Conservation (phyloP, 2,888 invertebrate genomes). For the Diarsia dahlii region DNA sequence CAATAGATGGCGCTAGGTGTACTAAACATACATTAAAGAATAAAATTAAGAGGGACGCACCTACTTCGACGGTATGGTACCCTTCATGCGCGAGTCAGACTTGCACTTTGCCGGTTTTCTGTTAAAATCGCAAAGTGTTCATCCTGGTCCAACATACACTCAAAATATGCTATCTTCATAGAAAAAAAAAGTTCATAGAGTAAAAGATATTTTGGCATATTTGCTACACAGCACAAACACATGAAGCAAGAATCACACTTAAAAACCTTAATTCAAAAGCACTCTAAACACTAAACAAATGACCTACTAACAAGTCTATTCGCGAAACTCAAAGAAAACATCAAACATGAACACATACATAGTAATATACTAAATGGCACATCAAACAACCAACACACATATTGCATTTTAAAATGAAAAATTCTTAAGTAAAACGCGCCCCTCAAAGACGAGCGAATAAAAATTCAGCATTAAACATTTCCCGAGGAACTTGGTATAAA, state of each 20-base stretch:
- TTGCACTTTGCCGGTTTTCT: too few species aligned
- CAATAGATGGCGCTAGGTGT: too few species aligned
- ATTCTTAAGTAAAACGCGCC: constrained; percentile 74
- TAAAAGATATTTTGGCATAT: not conserved
- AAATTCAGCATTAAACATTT: constrained; percentile 86
- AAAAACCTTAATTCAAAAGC: not conserved
- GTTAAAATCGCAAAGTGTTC: too few species aligned
- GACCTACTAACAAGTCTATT: not conserved
- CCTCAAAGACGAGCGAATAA: constrained; percentile 77
- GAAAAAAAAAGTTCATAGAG: too few species aligned
- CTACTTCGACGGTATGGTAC: too few species aligned
- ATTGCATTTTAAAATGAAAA: constrained; percentile 77
- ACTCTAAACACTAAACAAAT: not conserved
- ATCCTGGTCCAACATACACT: too few species aligned
- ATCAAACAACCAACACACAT: constrained; percentile 63
- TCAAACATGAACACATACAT: constrained; percentile 6
- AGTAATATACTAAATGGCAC: constrained; percentile 49
- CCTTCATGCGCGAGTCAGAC: too few species aligned
- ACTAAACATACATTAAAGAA: too few species aligned
- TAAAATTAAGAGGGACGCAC: too few species aligned
- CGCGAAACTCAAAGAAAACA: constrained; percentile 14
- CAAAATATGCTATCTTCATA: too few species aligned
- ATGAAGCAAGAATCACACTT: not conserved
- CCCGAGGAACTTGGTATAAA: constrained; percentile 80
- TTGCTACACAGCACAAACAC: not conserved